Base-by-base conservation (phyloP, 2,797 vertebrate species). In the Urosaurus nigricauda region DNA sequence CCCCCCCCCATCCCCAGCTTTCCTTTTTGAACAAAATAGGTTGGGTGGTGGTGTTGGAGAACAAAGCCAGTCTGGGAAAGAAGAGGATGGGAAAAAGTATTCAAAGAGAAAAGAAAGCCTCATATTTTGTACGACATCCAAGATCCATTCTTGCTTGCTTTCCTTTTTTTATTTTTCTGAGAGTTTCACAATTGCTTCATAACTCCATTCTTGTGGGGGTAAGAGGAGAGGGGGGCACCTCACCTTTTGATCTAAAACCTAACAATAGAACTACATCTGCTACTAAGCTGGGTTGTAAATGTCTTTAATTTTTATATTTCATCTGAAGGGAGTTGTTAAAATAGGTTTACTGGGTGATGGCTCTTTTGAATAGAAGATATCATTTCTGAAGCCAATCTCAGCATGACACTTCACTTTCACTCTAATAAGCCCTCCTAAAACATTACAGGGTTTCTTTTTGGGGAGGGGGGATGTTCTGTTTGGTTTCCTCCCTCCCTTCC, bases 211-310 rank as follows among this genome's bases (percentile, higher is more conserved):
- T 91, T 94, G 92, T 95, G 60, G 94, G 70, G 19, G 35, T 94
- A 94, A 95, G 96, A 43, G 94, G 94, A 12, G 29, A 19, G 51
- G 83, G 65, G 47, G 71, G 94, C 97, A 95, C 95, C 96, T 97
- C 95, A 96, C 93, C 94, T 97, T 97, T 97, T 97, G 96, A 97
- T 97, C 96, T 97, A 96, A 97, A 95, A 93, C 93, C 92, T 95
- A 93, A 96, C 94, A 95, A 95, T 94, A 97, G 91, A 95, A 93
- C 95, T 96, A 96, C 97, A 97, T 97, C 97, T 97, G 97, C 96
- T 97, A 96, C 96, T 97, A 97, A 97, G 97, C 96, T 97, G 96
- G 95, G 94, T 96, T 97, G 96, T 97, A 97, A 97, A 97, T 97
- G 96, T 96, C 96, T 97, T 97, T 97, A 97, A 97, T 97, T 97